These are phyloP conservation scores for Lophotis ruficrista DNA, from an alignment of 2,113 vertebrate genomes.

Conservation along the genomic window DNA sequence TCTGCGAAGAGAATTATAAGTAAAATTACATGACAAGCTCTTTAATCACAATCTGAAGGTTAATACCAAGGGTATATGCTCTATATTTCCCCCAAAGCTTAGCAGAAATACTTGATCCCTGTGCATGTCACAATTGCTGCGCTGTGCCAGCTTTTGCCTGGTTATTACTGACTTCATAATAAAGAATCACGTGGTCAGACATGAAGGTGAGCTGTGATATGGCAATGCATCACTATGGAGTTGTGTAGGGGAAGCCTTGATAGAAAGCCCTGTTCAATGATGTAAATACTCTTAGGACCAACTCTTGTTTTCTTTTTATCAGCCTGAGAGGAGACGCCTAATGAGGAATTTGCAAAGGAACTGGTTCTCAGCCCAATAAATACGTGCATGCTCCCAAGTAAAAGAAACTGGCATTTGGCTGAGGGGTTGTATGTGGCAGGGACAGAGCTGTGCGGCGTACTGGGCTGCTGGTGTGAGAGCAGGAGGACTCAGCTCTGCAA, in stretches of 20 bases:
- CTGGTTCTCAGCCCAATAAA: not conserved
- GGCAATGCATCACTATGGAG: not conserved
- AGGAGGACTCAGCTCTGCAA: not conserved
- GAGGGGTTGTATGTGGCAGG: not conserved
- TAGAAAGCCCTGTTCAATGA: not conserved
- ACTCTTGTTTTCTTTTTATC: not conserved
- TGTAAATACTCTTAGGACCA: not conserved
- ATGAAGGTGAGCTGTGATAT: not conserved
- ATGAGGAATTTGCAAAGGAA: not conserved
- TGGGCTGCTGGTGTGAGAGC: not conserved
- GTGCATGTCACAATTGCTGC: not conserved
- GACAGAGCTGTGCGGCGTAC: not conserved
- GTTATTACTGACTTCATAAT: not conserved
- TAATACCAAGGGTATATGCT: not conserved
- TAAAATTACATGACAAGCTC: not conserved
- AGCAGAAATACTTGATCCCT: not conserved
- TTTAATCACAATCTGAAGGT: slow-evolving; percentile 6
- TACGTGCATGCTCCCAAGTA: not conserved
- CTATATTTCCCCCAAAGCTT: not conserved
- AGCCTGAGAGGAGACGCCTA: not conserved
- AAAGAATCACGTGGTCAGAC: not conserved
- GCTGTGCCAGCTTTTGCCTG: not conserved
- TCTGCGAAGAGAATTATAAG: not conserved
- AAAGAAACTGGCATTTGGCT: not conserved
- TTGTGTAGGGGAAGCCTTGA: not conserved